Evolutionary conservation across 1,140 invertebrate species (phyloP), one percentile per base, ranked within the genome.

Genomic region (Drosophila mojavensis): DNA sequence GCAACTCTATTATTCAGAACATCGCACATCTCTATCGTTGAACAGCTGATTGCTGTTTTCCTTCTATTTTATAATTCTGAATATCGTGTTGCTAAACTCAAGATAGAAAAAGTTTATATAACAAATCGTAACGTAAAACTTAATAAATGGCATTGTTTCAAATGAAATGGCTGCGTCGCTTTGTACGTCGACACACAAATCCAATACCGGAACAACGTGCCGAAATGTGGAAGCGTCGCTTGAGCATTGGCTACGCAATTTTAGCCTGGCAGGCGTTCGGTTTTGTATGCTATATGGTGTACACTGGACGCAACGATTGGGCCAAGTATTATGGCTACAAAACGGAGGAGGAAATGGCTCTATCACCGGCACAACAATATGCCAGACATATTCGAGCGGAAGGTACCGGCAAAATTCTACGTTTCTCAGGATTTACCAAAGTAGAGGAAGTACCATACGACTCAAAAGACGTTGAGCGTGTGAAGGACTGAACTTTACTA

Each of bases 201-300:
- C 95, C 94, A 3, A 95, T 95, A 68, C 93, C 93, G 5, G 93
- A 90, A 76, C 86, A 94, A 20, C 88, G 91, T n/a, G 95, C 95
- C 2, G 70, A 91, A 4, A 39, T 92, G 30, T 95, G 94, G 94
- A 95, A 95, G 90, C 83, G 93, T 1, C 93, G 94, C 24, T 80
- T 96, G 1, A 94, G 95, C 66, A 73, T 95, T 51, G 88, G 90
- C 0, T 96, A 96, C 86, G 93, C 93, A 10, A 74, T 95, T 50
- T 30, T 95, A 11, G 94, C 94, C 11, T 95, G 95, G 94, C 94
- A 95, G 92, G 94, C 94, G 0, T 94, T 95, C 78, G 95, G 94
- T 10, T 79, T 94, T 24, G 93, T 95, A 5, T 61, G 93, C 30
- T 95, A 95, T 72, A 93, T 92, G 81, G 83, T 93, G 9, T 94